Percentiles rank a stretch among this genome's conserved stretches.
These are phyloP conservation scores for Pseudomyrmex sp. DNA, from an alignment of 1,140 invertebrate genomes.

Conservation along the genomic window DNA sequence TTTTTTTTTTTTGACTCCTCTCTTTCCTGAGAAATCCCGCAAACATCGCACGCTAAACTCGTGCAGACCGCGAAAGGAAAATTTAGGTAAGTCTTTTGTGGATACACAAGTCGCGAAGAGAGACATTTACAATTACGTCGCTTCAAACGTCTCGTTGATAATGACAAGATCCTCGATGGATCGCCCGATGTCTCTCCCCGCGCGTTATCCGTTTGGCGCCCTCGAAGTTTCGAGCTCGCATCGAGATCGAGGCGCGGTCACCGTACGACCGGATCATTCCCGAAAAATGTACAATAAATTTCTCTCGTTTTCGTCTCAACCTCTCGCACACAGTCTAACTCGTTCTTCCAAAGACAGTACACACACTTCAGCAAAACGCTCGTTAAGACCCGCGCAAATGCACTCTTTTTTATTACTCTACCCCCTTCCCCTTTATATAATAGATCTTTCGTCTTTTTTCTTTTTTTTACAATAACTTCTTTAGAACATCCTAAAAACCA, in stretches of 20 bases:
- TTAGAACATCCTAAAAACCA: slow-evolving; percentile 80
- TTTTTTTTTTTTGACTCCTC: slow-evolving; percentile 17
- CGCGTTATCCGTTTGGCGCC: slow-evolving; percentile 61
- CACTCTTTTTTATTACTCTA: slow-evolving; percentile 44
- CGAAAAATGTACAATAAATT: slow-evolving; percentile 80
- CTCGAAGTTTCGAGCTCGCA: slow-evolving; percentile 70
- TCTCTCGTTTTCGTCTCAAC: slow-evolving; percentile 63
- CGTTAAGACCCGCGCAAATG: slow-evolving; percentile 44
- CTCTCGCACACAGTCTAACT: slow-evolving; percentile 60
- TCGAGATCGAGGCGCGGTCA: slow-evolving; percentile 77
- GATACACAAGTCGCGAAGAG: slow-evolving; percentile 47
- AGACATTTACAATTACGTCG: slow-evolving; percentile 41
- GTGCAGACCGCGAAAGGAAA: slow-evolving; percentile 61
- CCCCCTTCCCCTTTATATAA: slow-evolving; percentile 63
- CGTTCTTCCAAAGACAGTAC: slow-evolving; percentile 57
- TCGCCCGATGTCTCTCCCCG: slow-evolving; percentile 36
- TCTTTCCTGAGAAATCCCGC: slow-evolving; percentile 47
- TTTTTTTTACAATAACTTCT: slow-evolving; percentile 81
- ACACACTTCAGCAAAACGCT: slow-evolving; percentile 49
- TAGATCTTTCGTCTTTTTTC: slow-evolving; percentile 65
- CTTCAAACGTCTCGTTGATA: neutral
- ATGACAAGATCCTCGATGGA: slow-evolving; percentile 2
- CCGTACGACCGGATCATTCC: slow-evolving; percentile 77
- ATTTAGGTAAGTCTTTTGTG: slow-evolving; percentile 40
- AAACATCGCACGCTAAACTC: slow-evolving; percentile 28